Base-by-base conservation (phyloP, 2,888 invertebrate species). In the Lydus trimaculatus region DNA sequence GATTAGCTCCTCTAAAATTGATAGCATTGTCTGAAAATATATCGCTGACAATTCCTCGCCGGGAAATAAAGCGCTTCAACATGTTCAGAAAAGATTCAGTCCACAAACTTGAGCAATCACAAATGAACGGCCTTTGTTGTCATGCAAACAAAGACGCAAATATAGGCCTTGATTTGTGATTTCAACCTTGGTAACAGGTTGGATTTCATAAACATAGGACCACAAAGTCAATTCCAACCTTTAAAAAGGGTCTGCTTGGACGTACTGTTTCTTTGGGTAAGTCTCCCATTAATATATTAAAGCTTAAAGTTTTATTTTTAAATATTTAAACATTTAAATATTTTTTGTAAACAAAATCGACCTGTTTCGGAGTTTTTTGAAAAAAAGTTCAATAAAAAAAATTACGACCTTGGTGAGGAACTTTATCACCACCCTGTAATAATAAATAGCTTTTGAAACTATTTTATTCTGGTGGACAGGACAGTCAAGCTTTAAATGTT, bases 91-190 rank as follows among this genome's bases (percentile, higher is more conserved):
- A 76, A 11, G 68, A 33, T 28, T 76, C 67, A 17, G 73, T 58
- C 6, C 69, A 70, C 39, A 76, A 65, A 48, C 72, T 69, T 6
- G 72, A 75, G 74, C 20, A 76, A 39, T 66, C 77, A 74, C 15
- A 77, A 52, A 63, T 77, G 74, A 7, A 77, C 36, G 0, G 73
- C 73, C 58, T 71, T 73, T 13, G 72, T 77, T 3, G 65, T 64
- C 28, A 76, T 68, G 56, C 77, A 76, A 8, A 78, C 66, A 66
- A 77, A 77, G 9, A 76, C 23, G 58, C 67, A 71, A 17, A 74
- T 58, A 31, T 73, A 77, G 0, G 67, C 62, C 59, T 76, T 76
- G 7, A 36, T 36, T 7, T 36, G 36, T 15, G 36, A 36, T 15
- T 36, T 36, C 15, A 13, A 36, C 13, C 36, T 36, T 15, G 36